Evolutionary conservation across 1,140 invertebrate species (phyloP).

Genomic region (Eurosta solidaginis): DNA sequence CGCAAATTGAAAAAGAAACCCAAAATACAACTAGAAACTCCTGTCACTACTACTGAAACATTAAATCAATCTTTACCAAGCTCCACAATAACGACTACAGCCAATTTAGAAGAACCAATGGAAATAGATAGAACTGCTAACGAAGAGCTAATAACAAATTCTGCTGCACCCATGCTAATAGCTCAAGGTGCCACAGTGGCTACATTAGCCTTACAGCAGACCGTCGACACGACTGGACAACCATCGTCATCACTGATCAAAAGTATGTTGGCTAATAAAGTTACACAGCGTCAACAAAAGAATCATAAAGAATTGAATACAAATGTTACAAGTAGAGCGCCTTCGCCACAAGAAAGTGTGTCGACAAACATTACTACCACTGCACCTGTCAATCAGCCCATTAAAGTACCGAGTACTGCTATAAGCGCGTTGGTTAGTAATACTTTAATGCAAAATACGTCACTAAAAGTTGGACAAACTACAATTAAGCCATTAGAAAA

Average conservation of each 20-base stretch:
- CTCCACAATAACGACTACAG: neutral
- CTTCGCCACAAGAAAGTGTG: conserved; percentile 62
- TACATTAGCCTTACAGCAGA: neutral
- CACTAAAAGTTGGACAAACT: conserved; percentile 58
- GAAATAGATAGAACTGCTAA: neutral
- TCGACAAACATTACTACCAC: conserved; percentile 62
- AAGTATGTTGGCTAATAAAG: conserved; percentile 83
- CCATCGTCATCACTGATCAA: conserved; percentile 72
- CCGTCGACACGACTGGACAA: conserved; percentile 25
- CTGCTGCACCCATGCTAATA: neutral
- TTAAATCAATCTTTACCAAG: neutral
- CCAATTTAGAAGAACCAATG: neutral
- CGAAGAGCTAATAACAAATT: neutral
- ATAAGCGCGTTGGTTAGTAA: conserved; percentile 61
- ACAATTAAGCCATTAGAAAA: conserved; percentile 55
- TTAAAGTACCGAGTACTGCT: conserved; percentile 53
- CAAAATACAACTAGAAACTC: neutral
- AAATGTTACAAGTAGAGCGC: conserved; percentile 51
- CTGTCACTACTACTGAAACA: neutral
- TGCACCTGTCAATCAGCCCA: conserved; percentile 42
- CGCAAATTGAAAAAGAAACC: conserved; percentile 30
- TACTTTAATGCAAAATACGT: conserved; percentile 56
- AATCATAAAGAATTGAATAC: conserved; percentile 59
- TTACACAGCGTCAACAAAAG: conserved; percentile 64
- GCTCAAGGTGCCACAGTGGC: neutral